phyloP scores from a whole-genome alignment of 2,888 invertebrate genomes.

The Nomada flava region DNA sequence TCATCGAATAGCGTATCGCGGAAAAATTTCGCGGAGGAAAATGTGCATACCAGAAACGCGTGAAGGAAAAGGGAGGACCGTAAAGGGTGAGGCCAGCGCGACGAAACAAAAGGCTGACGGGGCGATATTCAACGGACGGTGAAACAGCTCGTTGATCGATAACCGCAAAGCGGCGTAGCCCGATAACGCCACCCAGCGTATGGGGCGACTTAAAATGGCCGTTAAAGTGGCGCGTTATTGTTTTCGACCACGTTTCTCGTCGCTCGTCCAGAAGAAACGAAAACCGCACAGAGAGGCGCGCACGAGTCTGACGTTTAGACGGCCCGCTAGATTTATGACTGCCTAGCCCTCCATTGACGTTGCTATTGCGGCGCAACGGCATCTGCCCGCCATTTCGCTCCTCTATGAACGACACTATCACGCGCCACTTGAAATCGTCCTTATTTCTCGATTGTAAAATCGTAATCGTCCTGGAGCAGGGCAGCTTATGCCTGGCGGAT shows the following conservation, averaged over 20 bases:
- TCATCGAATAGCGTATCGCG: too few relatives aligned
- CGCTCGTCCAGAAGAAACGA: slow-evolving; percentile 58
- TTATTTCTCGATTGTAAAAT: slow-evolving; percentile 28
- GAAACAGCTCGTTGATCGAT: slow-evolving; percentile 44
- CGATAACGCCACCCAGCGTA: slow-evolving; percentile 78
- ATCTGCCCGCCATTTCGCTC: slow-evolving; percentile 52
- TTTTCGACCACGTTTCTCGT: slow-evolving; percentile 74
- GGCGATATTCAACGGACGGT: slow-evolving; percentile 9
- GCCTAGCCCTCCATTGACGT: slow-evolving; percentile 70
- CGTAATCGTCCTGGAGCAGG: slow-evolving; percentile 7
- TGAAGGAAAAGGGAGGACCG: too few relatives aligned
- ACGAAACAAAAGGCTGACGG: slow-evolving; percentile 12
- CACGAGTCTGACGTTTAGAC: slow-evolving; percentile 81
- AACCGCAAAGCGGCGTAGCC: slow-evolving; percentile 35
- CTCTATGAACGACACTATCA: slow-evolving; percentile 65
- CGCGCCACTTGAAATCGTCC: slow-evolving; percentile 65
- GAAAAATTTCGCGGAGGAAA: too few relatives aligned
- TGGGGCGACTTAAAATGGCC: slow-evolving; percentile 76
- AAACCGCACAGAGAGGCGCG: slow-evolving; percentile 67
- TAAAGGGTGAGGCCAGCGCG: neutral
- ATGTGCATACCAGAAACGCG: too few relatives aligned
- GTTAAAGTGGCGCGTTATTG: slow-evolving; percentile 80
- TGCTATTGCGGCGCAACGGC: slow-evolving; percentile 66
- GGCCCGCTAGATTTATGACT: slow-evolving; percentile 81
- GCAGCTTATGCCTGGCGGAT: too few relatives aligned